Percentiles rank a stretch among this genome's conserved stretches.
phyloP scores from a whole-genome alignment of 1,140 invertebrate genomes.

The Drosophila tani region DNA sequence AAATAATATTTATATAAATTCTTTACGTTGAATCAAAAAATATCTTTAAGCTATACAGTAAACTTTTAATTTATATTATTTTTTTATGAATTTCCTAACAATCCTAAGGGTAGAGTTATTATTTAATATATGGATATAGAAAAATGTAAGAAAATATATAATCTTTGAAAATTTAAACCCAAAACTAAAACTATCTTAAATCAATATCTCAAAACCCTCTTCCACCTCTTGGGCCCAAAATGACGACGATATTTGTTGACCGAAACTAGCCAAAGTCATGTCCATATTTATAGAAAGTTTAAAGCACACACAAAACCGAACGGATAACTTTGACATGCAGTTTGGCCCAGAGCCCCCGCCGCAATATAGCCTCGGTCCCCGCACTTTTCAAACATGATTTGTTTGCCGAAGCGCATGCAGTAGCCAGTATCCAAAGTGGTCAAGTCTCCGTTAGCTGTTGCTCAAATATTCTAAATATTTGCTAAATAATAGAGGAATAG shows the following conservation, averaged over 20 bases:
- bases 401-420: conserved; percentile 76
- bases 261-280: conserved; percentile 47
- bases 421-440: conserved; percentile 80
- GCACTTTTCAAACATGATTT: conserved; percentile 63
- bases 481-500: conserved; percentile 76
- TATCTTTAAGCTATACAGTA: no score
- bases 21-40: background rate
- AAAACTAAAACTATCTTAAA: background rate
- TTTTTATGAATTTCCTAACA: no score
- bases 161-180: no score
- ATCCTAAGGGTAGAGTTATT: no score
- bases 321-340: conserved; percentile 52
- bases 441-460: conserved; percentile 62
- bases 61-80: no score
- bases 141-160: background rate
- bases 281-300: conserved; percentile 81
- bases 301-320: conserved; percentile 40
- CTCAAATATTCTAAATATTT: conserved; percentile 83
- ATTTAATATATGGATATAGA: no score
- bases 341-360: conserved; percentile 25
- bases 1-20: background rate
- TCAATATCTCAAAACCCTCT: background rate
- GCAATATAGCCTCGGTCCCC: background rate
- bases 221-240: background rate
- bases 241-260: conserved; percentile 29